Evolutionary conservation across 1,140 invertebrate species (phyloP), one percentile per base, ranked within the genome.

Genomic region (Calosoma granatense): DNA sequence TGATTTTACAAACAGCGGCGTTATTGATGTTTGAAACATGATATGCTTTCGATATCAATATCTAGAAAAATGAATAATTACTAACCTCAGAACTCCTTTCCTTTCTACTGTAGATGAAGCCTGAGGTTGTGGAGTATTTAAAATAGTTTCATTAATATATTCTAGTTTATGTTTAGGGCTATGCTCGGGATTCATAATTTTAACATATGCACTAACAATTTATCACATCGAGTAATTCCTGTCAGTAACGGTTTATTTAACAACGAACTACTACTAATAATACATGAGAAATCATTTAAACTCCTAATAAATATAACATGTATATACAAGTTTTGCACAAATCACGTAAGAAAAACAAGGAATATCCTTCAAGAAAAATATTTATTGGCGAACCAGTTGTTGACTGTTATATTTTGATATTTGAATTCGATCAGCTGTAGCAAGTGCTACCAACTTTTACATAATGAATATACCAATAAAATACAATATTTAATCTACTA

Each of bases 41-140:
- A n/a, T n/a, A n/a, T n/a, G n/a, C n/a, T n/a, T n/a, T n/a, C n/a
- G n/a, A n/a, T n/a, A n/a, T n/a, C n/a, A n/a, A n/a, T n/a, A n/a
- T n/a, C n/a, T n/a, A n/a, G n/a, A 20, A 55, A 20, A 4, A 52
- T 53, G 55, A 22, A 11, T 6, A 21, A 26, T 19, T 58, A 58
- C 59, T 60, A 2, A 61, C 43, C 54, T 59, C 20, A 55, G n/a
- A 11, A 47, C 17, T 12, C 41, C 17, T 47, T 65, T 67, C 56
- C 66, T 64, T 36, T 66, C 62, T 21, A 70, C 67, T 1, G 71
- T 73, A 0, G 71, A 73, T 2, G 67, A 54, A 22, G 71, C 71
- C 60, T 70, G 68, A 4, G 71, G 71, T 30, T 57, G 47, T 2
- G 70, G 69, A 20, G 67, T 71, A 41, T 55, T 64, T 47, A 69